phyloP scores from a whole-genome alignment of 1,140 invertebrate species.

The Pissodes strobi region DNA sequence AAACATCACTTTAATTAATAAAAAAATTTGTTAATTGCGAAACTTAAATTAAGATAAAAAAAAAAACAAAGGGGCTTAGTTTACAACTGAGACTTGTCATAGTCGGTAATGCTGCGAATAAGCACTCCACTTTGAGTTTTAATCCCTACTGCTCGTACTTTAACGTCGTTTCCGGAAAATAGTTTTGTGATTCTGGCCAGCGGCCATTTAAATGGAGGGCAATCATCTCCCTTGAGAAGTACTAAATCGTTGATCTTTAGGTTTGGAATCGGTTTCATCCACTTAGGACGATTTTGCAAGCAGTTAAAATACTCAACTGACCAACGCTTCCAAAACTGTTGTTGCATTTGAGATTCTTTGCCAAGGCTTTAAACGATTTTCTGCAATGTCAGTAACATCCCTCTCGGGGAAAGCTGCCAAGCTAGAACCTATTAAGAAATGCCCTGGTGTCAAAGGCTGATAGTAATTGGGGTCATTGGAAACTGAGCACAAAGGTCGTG shows the following conservation, averaged over 20 bases:
- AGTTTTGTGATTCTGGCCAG: background rate
- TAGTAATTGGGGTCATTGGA: conserved; percentile 45
- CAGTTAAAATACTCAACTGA: too few species aligned
- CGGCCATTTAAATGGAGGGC: background rate
- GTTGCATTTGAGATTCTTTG: conserved; percentile 31
- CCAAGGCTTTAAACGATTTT: too few species aligned
- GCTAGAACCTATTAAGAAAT: conserved; percentile 53
- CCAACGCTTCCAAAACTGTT: conserved; percentile 38
- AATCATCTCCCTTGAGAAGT: background rate
- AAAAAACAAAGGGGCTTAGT: too few species aligned
- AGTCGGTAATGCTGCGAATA: too few species aligned
- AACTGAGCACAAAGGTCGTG: conserved; percentile 47
- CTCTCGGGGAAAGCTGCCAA: conserved; percentile 39
- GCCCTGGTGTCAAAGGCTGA: conserved; percentile 47
- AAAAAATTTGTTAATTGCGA: too few species aligned
- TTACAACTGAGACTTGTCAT: too few species aligned
- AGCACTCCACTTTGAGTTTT: background rate
- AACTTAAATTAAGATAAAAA: too few species aligned
- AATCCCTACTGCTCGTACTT: background rate
- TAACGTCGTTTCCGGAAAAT: background rate
- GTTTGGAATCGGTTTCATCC: background rate
- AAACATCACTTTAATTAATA: too few species aligned
- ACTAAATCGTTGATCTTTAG: background rate
- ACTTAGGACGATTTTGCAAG: background rate
- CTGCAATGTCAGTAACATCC: conserved; percentile 5